phyloP scores from a whole-genome alignment of 1,140 invertebrate genomes.

The Leguminivora glycinivorella region DNA sequence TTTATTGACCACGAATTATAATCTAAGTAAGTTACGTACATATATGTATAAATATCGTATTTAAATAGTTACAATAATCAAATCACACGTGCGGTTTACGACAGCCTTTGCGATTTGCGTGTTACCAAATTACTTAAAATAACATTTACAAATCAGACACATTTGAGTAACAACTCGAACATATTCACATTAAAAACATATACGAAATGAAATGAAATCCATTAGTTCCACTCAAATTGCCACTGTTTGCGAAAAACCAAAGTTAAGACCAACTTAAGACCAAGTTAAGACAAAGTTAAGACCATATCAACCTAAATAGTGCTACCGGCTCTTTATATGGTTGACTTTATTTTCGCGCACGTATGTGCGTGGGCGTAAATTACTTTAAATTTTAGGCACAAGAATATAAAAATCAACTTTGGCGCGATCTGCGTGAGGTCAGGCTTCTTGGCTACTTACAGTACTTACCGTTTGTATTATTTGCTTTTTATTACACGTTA shows the following conservation, averaged over 20 bases:
- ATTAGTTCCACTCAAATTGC: background rate
- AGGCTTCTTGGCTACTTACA: background rate
- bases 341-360: background rate
- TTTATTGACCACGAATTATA: too few relatives aligned
- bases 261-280: background rate
- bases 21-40: too few relatives aligned
- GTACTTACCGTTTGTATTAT: background rate
- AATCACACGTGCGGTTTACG: too few relatives aligned
- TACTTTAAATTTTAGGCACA: conserved; percentile 2
- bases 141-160: background rate
- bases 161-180: background rate
- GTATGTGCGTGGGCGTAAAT: background rate
- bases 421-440: background rate
- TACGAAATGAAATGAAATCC: background rate
- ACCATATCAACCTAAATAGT: background rate
- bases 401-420: conserved; percentile 8
- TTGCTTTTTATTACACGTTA: background rate
- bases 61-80: too few relatives aligned
- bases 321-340: conserved; percentile 7
- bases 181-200: background rate
- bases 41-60: too few relatives aligned
- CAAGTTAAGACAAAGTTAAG: background rate
- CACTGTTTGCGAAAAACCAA: background rate
- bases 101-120: background rate
- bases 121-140: background rate